Percentiles rank a stretch among this genome's conserved stretches.
Evolutionary conservation across 2,888 invertebrate species (phyloP).

Genomic region (Mechanitis mazaeus): DNA sequence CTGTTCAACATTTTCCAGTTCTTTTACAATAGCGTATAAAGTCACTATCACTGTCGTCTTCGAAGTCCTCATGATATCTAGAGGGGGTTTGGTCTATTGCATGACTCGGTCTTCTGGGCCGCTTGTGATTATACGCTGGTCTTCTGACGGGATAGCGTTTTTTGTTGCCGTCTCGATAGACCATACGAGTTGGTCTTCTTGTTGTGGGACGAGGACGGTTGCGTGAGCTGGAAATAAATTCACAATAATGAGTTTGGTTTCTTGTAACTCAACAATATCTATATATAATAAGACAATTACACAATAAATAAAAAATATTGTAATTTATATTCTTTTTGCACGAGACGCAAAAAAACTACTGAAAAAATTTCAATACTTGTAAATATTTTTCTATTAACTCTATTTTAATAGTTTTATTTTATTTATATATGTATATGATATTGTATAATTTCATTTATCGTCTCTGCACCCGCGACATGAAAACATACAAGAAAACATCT

Average conservation of each 20-base stretch:
- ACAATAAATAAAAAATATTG: no score
- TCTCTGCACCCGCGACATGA: no score
- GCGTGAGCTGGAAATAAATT: conserved; percentile 44
- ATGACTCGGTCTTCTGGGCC: conserved; percentile 32
- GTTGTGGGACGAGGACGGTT: conserved; percentile 36
- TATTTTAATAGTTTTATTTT: no score
- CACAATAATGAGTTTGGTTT: not conserved
- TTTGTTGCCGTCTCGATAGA: conserved; percentile 55
- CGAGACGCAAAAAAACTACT: no score
- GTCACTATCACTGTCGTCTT: conserved; percentile 47
- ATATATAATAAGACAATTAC: no score
- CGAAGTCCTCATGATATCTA: conserved; percentile 46
- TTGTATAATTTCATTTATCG: no score
- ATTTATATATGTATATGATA: no score
- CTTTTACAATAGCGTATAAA: conserved; percentile 45
- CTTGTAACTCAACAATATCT: no score
- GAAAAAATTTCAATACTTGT: no score
- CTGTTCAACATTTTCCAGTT: conserved; percentile 50
- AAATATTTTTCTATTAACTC: no score
- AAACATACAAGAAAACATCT: no score
- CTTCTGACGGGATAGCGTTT: conserved; percentile 50
- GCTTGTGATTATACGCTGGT: conserved; percentile 32
- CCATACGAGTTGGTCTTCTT: conserved; percentile 50
- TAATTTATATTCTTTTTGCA: no score
- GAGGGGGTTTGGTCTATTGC: conserved; percentile 28